These are phyloP conservation scores for Lydus trimaculatus DNA, from an alignment of 2,888 invertebrate genomes.

Conservation along the genomic window DNA sequence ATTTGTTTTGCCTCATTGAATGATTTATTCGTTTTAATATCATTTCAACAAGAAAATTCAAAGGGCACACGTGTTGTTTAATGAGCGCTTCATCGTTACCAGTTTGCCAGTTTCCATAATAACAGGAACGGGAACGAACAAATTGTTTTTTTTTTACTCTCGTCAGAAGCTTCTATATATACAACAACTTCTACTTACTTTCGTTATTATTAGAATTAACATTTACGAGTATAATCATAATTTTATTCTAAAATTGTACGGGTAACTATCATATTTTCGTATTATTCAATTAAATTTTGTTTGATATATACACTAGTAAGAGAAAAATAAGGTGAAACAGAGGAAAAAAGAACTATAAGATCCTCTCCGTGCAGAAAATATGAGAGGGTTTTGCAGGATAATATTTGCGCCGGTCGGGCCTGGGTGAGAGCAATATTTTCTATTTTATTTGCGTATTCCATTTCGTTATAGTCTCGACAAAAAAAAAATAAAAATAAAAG, in stretches of 20 bases:
- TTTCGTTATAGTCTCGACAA: not conserved
- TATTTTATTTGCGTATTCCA: constrained; percentile 3
- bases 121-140: not conserved
- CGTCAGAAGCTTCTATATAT: not conserved
- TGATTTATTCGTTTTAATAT: constrained; percentile 33
- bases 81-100: constrained; percentile 10
- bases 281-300: not conserved
- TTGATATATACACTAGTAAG: not conserved
- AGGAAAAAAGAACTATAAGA: not conserved
- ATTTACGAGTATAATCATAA: not conserved
- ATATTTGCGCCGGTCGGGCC: not conserved
- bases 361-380: not conserved
- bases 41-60: constrained; percentile 23
- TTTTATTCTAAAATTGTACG: not conserved
- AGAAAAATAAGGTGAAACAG: not conserved
- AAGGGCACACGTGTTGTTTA: constrained; percentile 27
- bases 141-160: not conserved
- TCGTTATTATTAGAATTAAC: not conserved
- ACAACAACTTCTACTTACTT: not conserved
- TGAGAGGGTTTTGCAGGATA: not conserved
- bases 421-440: not conserved
- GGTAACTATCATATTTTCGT: not conserved
- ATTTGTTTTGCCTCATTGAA: constrained; percentile 38
- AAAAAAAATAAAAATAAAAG: not conserved
- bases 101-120: not conserved